Conservation (phyloP, 2,797 vertebrate species). For the Neostethus bicornis region DNA sequence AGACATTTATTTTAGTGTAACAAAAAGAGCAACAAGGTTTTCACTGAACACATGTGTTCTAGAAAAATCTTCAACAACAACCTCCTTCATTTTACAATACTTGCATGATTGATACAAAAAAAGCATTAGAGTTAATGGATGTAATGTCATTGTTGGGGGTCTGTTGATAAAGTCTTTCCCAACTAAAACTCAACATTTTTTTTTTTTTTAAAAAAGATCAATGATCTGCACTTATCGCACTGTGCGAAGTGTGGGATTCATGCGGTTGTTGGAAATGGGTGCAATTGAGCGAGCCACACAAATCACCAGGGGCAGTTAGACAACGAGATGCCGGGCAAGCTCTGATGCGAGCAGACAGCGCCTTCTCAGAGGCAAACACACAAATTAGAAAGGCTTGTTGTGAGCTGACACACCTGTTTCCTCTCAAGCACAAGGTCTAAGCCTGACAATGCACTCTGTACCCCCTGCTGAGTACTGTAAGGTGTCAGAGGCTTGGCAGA, state of each 20-base stretch:
- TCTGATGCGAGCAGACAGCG: slow-evolving; percentile 62
- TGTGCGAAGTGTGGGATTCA: background rate
- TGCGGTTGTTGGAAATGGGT: slow-evolving; percentile 17
- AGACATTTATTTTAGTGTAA: slow-evolving; percentile 21
- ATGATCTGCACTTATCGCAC: background rate
- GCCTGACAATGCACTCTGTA: slow-evolving; percentile 8
- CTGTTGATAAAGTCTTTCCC: background rate
- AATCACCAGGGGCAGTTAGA: slow-evolving; percentile 57
- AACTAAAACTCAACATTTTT: background rate
- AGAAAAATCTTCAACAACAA: slow-evolving; percentile 34
- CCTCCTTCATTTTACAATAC: background rate
- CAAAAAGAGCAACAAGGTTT: slow-evolving; percentile 45
- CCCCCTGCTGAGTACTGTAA: slow-evolving; percentile 13
- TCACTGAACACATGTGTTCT: slow-evolving; percentile 36
- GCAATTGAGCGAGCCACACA: slow-evolving; percentile 41
- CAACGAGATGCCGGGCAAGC: slow-evolving; percentile 51
- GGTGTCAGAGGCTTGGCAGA: slow-evolving; percentile 14
- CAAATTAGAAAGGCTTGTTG: slow-evolving; percentile 46
- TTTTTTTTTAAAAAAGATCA: too few species aligned
- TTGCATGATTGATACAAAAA: background rate
- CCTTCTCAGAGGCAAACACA: slow-evolving; percentile 51
- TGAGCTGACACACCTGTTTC: slow-evolving; percentile 41
- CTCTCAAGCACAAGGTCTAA: background rate
- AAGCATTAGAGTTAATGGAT: background rate
- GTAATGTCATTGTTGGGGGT: background rate